phyloP scores from a whole-genome alignment of 1,140 invertebrate species.

The Macrobrachium rosenbergii region DNA sequence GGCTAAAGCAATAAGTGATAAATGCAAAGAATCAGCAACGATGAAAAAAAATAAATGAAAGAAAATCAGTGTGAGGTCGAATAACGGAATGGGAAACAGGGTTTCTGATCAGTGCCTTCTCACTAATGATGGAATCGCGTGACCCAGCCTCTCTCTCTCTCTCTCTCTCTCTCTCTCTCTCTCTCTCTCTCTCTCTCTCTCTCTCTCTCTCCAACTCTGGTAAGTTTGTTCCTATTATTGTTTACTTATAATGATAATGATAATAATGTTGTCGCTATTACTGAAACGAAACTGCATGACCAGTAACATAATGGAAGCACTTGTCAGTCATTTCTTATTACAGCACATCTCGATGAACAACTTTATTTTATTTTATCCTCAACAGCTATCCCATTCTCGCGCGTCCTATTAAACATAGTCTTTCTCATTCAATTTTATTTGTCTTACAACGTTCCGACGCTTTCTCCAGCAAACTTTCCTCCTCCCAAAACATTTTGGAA shows the following conservation, averaged over 20 bases:
- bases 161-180: slow-evolving; percentile 32
- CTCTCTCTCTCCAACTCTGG: too few relatives aligned
- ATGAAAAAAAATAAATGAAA: neutral
- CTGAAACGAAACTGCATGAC: too few relatives aligned
- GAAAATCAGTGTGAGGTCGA: slow-evolving; percentile 9
- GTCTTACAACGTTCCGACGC: too few relatives aligned
- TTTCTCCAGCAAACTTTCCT: too few relatives aligned
- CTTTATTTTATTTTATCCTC: too few relatives aligned
- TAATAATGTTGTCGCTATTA: neutral
- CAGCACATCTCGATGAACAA: too few relatives aligned
- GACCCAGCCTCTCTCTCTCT: neutral
- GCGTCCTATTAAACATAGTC: too few relatives aligned
- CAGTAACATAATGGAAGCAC: too few relatives aligned
- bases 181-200: slow-evolving; percentile 34
- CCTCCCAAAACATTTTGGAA: too few relatives aligned
- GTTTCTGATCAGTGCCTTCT: neutral
- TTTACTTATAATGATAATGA: neutral
- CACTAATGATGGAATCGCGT: neutral
- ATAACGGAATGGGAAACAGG: slow-evolving; percentile 19
- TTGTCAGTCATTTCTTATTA: too few relatives aligned
- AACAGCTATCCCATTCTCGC: too few relatives aligned
- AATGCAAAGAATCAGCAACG: neutral
- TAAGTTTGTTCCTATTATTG: neutral
- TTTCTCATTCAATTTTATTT: too few relatives aligned
- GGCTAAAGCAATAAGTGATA: neutral